phyloP scores from a whole-genome alignment of 2,113 vertebrate species.

The Vidua macroura region DNA sequence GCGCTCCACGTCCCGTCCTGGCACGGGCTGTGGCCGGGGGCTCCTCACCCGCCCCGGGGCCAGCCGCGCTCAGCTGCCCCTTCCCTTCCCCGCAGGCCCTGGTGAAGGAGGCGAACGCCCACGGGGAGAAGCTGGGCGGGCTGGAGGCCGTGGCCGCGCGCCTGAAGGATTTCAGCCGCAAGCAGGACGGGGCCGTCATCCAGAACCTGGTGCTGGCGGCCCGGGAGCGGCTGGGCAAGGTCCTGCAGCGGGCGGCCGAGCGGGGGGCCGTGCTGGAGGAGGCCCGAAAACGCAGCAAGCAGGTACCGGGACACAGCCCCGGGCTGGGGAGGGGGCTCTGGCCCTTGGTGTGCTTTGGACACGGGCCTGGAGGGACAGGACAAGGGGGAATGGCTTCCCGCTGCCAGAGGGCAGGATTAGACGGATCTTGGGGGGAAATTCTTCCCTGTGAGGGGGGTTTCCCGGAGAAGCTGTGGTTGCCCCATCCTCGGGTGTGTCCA shows the following conservation, averaged over 20 bases:
- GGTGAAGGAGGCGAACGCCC: neutral
- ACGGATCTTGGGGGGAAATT: rapidly evolving
- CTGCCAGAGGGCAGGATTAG: no score
- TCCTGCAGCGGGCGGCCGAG: neutral
- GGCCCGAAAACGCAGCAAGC: slow-evolving; percentile 9
- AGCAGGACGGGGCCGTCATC: neutral
- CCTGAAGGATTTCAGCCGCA: neutral
- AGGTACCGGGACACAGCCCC: neutral
- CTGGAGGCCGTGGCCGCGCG: neutral
- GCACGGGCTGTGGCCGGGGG: neutral
- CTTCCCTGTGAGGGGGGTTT: neutral
- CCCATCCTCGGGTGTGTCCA: no score
- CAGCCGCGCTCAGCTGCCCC: neutral
- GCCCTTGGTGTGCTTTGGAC: neutral
- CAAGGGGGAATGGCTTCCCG: neutral
- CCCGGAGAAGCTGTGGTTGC: neutral
- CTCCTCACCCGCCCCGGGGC: neutral
- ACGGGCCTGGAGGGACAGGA: rapidly evolving
- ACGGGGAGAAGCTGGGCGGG: neutral
- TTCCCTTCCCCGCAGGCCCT: slow-evolving; percentile 65
- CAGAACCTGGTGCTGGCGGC: slow-evolving; percentile 20
- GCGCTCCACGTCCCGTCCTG: no score
- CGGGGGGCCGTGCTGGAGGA: neutral
- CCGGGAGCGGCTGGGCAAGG: neutral
- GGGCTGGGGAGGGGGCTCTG: neutral